These are phyloP conservation scores for Azorinus chamasolen DNA, from an alignment of 2,888 invertebrate species.

Conservation along the genomic window DNA sequence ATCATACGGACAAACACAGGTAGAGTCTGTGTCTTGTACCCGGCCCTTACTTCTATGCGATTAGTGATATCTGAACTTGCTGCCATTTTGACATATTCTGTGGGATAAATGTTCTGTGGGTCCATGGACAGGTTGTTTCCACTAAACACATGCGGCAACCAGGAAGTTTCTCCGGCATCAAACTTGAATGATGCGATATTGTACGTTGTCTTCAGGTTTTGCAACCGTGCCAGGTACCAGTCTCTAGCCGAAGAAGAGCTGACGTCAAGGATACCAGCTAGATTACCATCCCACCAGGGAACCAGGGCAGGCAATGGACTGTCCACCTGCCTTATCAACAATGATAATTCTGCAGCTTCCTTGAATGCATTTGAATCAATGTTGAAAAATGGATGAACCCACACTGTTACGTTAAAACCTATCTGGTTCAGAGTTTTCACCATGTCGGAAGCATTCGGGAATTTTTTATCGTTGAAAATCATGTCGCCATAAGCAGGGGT, in stretches of 20 bases:
- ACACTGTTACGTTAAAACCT: conserved; percentile 92
- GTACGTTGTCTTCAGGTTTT: conserved; percentile 87
- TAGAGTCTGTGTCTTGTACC: conserved; percentile 92
- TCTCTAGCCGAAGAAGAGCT: conserved; percentile 93
- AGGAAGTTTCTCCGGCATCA: conserved; percentile 89
- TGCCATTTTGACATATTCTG: conserved; percentile 75
- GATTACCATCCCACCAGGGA: conserved; percentile 93
- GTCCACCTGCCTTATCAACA: conserved; percentile 86
- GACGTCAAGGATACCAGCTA: conserved; percentile 93
- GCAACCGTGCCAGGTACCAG: conserved; percentile 91
- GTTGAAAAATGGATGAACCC: conserved; percentile 87
- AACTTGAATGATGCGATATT: conserved; percentile 96
- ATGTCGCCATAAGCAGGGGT: conserved; percentile 95
- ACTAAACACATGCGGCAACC: conserved; percentile 76
- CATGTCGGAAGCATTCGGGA: conserved; percentile 89
- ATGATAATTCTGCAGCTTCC: conserved; percentile 90
- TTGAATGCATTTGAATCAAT: conserved; percentile 95
- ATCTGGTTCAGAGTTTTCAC: conserved; percentile 87
- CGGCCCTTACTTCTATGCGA: conserved; percentile 94
- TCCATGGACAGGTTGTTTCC: conserved; percentile 60
- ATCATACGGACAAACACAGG: conserved; percentile 93
- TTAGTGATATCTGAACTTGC: conserved; percentile 80
- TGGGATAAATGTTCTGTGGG: conserved; percentile 77
- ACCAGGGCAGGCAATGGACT: conserved; percentile 86
- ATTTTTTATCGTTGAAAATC: conserved; percentile 90